Evolutionary conservation across 2,888 invertebrate species (phyloP).

Genomic region (Cheilosia vulpina): DNA sequence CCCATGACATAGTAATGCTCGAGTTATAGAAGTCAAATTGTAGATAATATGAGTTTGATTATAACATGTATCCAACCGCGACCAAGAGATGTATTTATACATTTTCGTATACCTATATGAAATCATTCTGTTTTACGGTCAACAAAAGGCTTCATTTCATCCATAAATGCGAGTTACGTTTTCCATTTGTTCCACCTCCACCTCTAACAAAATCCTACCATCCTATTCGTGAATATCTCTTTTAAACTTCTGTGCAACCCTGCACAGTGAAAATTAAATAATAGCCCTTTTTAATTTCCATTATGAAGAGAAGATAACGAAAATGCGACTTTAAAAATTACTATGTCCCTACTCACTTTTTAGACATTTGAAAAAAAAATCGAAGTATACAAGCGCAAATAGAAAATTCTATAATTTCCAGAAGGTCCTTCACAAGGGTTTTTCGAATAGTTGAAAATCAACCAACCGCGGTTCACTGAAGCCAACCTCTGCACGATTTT

Average conservation of each 20-base stretch:
- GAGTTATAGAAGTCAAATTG: background rate
- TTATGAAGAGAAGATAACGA: slow-evolving; percentile 7
- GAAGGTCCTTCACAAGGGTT: slow-evolving; percentile 33
- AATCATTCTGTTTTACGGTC: background rate
- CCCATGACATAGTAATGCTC: background rate
- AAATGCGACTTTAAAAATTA: background rate
- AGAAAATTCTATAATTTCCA: slow-evolving; percentile 32
- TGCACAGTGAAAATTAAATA: background rate
- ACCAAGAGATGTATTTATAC: background rate
- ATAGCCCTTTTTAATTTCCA: background rate
- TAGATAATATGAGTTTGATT: background rate
- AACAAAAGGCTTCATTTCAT: background rate
- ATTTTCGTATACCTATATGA: background rate
- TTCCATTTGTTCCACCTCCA: background rate
- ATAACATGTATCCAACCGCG: background rate
- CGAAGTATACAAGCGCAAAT: slow-evolving; percentile 18
- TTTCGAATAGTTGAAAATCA: slow-evolving; percentile 54
- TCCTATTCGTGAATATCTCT: background rate
- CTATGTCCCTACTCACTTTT: background rate
- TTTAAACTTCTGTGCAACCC: background rate
- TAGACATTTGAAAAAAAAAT: background rate
- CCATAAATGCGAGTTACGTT: background rate
- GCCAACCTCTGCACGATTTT: slow-evolving; percentile 41
- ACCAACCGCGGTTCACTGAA: slow-evolving; percentile 52
- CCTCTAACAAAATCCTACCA: background rate